Evolutionary conservation across 2,888 invertebrate species (phyloP), one percentile per base, ranked within the genome.

Genomic region (Synanthedon vespiformis): DNA sequence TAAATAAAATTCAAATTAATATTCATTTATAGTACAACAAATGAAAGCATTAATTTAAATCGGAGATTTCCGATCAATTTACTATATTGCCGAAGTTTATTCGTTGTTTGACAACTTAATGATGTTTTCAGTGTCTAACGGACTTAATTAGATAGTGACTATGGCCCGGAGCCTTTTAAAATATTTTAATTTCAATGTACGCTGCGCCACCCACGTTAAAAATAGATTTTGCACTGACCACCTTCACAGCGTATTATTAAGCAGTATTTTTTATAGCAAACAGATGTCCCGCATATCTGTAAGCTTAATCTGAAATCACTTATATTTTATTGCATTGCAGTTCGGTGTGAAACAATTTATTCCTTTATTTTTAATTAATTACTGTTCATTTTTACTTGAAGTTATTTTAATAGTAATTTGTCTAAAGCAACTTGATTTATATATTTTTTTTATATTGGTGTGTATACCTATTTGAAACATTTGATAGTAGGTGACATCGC

Each of bases 21-120:
- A 22, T 22, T 34, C 34, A 34, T 34, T 34, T 10, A 34, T 34
- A 10, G 3, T 34, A 34, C 34, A 34, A 34, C 34, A 34, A 61
- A 62, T 55, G 61, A 63, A 63, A 61, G 60, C 53, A 65, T 62
- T 58, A 51, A 58, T 63, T 59, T 55, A 58, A 50, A n/a, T 49
- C 40, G 50, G 49, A 48, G 54, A 13, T 63, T 64, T 60, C 62
- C 62, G 57, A 70, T 67, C 63, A 65, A 69, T 71, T 71, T 62
- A 66, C 64, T 62, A 65, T 67, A 67, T 64, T 59, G 63, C 57
- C 61, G 59, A 61, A 61, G 60, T 72, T 72, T 71, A 73, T 75
- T 68, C 65, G 64, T 58, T 61, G 60, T 73, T 70, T 73, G 76
- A 74, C 74, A 74, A 71, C 68, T 74, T 76, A 76, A 77, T 77